Evolutionary conservation across 2,888 invertebrate genomes (phyloP), one percentile per base, ranked within the genome.

Genomic region (Stenchaetothrips biformis): DNA sequence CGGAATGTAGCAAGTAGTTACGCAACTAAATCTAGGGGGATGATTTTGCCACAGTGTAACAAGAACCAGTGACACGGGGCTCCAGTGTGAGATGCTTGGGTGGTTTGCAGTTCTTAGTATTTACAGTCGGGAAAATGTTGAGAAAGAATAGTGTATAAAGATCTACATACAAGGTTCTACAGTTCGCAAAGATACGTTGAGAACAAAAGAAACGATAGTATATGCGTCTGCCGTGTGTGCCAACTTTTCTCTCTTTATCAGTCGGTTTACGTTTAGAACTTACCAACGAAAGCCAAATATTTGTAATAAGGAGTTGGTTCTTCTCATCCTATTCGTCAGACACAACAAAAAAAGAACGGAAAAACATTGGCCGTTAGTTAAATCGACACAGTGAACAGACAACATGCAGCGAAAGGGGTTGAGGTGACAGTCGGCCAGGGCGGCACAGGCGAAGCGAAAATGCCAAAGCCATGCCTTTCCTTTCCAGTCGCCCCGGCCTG

Each of bases 221-320:
- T 74, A 74, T 74, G 67, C 67, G 67, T 74, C 67, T 74, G 67
- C 67, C 67, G 67, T 74, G 67, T 74, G 67, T 74, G 67, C 67
- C 67, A 74, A 74, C 21, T 25, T 74, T 74, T 74, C 11, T 74
- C 37, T 37, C 37, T 74, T 74, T 74, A 74, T 74, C 21, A 74
- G 21, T 74, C 67, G 67, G 7, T 67, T 81, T 79, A 81, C 77
- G 80, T 80, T 62, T 80, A 77, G 49, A 62, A 94, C 94, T 95
- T 93, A 94, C 95, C 94, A 95, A 93, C 91, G 94, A 94, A 92
- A 95, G 94, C 95, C 95, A 95, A 91, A 95, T 94, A 92, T 95
- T 95, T 91, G 95, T 93, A 90, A 95, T 94, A 91, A 95, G 93
- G 91, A 95, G 93, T 92, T 95, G 95, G 91, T 95, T 95, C 93